Percentiles rank a stretch among this genome's conserved stretches.
phyloP scores from a whole-genome alignment of 2,888 invertebrate species.

The Adineta ricciae region DNA sequence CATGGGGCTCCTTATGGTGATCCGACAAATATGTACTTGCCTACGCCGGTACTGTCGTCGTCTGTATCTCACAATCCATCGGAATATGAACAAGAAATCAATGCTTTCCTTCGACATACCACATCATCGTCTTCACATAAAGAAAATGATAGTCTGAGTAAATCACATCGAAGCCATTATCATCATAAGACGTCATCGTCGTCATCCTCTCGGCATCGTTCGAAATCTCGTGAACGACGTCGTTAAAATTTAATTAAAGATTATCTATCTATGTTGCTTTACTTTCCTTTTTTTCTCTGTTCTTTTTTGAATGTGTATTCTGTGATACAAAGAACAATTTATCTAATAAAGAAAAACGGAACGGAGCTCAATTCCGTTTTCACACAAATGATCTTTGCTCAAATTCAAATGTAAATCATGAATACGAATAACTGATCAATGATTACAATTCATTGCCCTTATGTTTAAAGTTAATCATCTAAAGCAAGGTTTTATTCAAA shows the following conservation, averaged over 20 bases:
- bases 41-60: neutral
- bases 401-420: no score
- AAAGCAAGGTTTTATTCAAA: neutral
- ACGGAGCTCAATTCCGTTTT: neutral
- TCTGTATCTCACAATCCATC: neutral
- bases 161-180: neutral
- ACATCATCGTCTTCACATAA: neutral
- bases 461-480: neutral
- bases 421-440: no score
- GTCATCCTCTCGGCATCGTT: conserved; percentile 1
- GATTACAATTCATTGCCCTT: neutral
- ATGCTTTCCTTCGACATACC: neutral
- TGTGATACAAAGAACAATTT: conserved; percentile 1
- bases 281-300: neutral
- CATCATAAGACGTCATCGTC: neutral
- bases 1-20: neutral
- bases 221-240: neutral
- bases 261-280: neutral
- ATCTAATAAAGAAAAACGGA: neutral
- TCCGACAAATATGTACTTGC: neutral
- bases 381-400: no score
- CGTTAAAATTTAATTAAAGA: neutral
- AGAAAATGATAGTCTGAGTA: neutral
- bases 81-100: conserved; percentile 7
- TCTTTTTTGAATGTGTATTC: neutral